Conservation (phyloP, 2,113 vertebrate species). For the Plecturocebus donacophilus region DNA sequence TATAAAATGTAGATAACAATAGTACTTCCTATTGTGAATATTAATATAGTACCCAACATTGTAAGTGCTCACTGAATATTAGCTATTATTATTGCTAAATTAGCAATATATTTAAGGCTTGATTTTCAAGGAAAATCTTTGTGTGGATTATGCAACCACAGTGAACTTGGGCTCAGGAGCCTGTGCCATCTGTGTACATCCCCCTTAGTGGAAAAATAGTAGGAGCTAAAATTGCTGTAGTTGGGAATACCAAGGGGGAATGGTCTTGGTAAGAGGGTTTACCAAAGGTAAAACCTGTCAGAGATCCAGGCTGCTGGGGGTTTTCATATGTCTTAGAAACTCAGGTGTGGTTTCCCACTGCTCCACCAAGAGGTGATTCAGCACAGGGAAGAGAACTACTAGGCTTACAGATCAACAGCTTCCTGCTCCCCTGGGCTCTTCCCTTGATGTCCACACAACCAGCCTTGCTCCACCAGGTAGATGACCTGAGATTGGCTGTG, state of each 20-base stretch:
- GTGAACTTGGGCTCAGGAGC: not conserved
- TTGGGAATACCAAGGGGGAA: conserved; percentile 42
- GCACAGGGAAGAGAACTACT: conserved; percentile 1
- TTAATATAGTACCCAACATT: not conserved
- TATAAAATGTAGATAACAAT: not conserved
- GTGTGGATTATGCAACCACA: not conserved
- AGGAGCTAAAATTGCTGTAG: not conserved
- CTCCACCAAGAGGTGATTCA: conserved; percentile 55
- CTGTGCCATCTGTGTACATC: not conserved
- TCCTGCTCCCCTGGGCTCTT: conserved; percentile 71
- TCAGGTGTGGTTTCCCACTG: conserved; percentile 39
- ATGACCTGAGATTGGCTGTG: not conserved
- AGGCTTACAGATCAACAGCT: not conserved
- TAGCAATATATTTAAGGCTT: not conserved
- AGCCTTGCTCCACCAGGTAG: not conserved
- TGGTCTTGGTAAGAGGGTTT: conserved; percentile 33
- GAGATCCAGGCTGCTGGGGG: conserved; percentile 39
- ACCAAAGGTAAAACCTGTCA: conserved; percentile 41
- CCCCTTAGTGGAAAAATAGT: not conserved
- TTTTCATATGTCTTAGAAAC: conserved; percentile 60
- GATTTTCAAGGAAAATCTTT: not conserved
- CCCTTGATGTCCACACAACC: conserved; percentile 22
- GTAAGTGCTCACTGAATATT: not conserved
- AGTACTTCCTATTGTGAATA: not conserved
- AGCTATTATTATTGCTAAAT: not conserved